phyloP scores from a whole-genome alignment of 1,140 invertebrate genomes.

The Agrypnia vestita region DNA sequence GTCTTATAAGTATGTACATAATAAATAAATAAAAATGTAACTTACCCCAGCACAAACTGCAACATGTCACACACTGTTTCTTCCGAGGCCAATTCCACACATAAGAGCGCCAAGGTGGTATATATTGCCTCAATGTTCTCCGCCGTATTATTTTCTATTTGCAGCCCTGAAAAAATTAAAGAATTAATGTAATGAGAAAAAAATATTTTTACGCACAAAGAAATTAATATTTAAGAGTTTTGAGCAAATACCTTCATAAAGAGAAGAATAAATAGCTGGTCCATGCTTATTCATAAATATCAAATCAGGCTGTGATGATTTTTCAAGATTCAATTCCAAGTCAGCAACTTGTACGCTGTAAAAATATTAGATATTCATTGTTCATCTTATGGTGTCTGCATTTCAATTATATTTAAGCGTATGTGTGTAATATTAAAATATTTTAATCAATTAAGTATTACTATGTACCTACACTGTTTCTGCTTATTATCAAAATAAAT shows the following conservation, averaged over 20 bases:
- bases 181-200: neutral
- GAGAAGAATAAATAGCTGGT: constrained; percentile 81
- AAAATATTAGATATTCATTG: constrained; percentile 32
- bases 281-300: constrained; percentile 97
- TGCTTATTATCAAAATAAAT: too few relatives aligned
- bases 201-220: neutral
- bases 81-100: constrained; percentile 91
- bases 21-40: too few relatives aligned
- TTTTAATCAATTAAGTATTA: too few relatives aligned
- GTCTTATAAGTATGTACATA: too few relatives aligned
- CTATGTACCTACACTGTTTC: too few relatives aligned
- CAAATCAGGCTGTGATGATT: constrained; percentile 92
- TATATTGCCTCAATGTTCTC: constrained; percentile 94
- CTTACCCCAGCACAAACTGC: constrained; percentile 83
- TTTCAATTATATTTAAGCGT: too few relatives aligned
- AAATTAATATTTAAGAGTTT: neutral
- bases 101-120: constrained; percentile 91
- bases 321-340: constrained; percentile 84
- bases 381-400: too few relatives aligned
- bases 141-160: constrained; percentile 84
- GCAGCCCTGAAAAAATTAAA: constrained; percentile 70
- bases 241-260: constrained; percentile 67
- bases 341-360: constrained; percentile 79
- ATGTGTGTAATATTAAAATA: too few relatives aligned
- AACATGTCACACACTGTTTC: constrained; percentile 92